phyloP scores from a whole-genome alignment of 1,140 invertebrate species.

The Holotrichia oblita region DNA sequence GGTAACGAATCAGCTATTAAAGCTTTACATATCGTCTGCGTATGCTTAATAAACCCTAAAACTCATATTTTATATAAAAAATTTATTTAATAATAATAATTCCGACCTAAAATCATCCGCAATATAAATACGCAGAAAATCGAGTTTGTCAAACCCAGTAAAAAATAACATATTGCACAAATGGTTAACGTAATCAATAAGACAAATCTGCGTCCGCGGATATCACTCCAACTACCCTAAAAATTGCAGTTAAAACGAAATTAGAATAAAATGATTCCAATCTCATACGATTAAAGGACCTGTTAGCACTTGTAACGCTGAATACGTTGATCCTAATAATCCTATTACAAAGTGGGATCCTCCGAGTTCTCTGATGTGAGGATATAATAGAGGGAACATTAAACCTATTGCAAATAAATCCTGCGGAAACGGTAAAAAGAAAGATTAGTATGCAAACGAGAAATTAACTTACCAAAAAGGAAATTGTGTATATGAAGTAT shows the following conservation, averaged over 20 bases:
- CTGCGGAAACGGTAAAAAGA: conserved; percentile 60
- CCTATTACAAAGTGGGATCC: conserved; percentile 71
- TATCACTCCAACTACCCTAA: conserved; percentile 69
- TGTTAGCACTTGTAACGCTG: conserved; percentile 72
- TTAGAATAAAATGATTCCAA: conserved; percentile 31
- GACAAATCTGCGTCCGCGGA: conserved; percentile 66
- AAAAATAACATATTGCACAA: conserved; percentile 63
- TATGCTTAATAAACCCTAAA: conserved; percentile 77
- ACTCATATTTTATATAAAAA: background rate
- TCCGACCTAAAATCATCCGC: conserved; percentile 61
- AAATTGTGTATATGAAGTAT: conserved; percentile 48
- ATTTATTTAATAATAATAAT: background rate
- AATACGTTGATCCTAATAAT: conserved; percentile 72
- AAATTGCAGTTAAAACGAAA: conserved; percentile 53
- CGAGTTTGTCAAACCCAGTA: conserved; percentile 63
- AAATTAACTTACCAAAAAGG: conserved; percentile 50
- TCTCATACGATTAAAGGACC: conserved; percentile 72
- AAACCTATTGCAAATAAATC: conserved; percentile 76
- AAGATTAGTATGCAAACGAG: background rate
- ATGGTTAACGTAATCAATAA: conserved; percentile 63
- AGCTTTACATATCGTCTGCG: conserved; percentile 73
- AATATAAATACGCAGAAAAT: conserved; percentile 62
- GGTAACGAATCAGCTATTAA: conserved; percentile 70
- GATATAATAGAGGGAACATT: conserved; percentile 70
- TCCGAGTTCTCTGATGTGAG: conserved; percentile 68